These are phyloP conservation scores for Autographa pulchrina DNA, from an alignment of 2,888 invertebrate species.

Conservation along the genomic window DNA sequence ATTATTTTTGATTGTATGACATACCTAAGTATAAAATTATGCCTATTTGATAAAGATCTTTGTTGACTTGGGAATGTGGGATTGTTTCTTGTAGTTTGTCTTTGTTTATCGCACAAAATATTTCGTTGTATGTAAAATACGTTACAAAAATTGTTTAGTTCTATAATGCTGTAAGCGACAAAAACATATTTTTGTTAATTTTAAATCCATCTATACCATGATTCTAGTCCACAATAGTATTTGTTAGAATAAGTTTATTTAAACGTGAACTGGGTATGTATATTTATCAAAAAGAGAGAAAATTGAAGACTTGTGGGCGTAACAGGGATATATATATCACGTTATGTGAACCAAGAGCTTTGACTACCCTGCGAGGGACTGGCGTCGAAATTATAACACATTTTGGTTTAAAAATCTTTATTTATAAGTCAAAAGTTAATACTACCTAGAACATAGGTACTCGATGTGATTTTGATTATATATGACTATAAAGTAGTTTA, in stretches of 20 bases:
- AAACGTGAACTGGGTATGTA: slow-evolving; percentile 8
- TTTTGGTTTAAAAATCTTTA: neutral
- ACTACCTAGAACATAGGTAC: neutral
- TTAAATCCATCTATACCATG: neutral
- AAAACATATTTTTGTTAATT: slow-evolving; percentile 11
- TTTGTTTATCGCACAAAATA: slow-evolving; percentile 1
- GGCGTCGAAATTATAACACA: neutral
- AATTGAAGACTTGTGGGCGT: slow-evolving; percentile 11
- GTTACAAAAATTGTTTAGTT: neutral
- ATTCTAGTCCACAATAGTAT: slow-evolving; percentile 43
- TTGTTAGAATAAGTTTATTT: slow-evolving; percentile 25
- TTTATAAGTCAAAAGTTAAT: neutral
- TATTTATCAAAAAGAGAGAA: slow-evolving; percentile 9
- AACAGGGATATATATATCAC: slow-evolving; percentile 7
- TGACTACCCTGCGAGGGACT: neutral
- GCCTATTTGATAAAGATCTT: neutral
- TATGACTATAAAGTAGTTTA: neutral
- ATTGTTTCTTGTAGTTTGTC: neutral
- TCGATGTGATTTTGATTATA: neutral
- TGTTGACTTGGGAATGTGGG: neutral
- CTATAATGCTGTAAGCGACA: neutral
- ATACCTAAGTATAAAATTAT: too few species aligned
- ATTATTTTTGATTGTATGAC: too few species aligned
- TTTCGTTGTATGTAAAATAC: neutral
- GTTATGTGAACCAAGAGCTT: slow-evolving; percentile 6